Base-by-base conservation (phyloP, 2,797 vertebrate species). In the Prunella strophiata region DNA sequence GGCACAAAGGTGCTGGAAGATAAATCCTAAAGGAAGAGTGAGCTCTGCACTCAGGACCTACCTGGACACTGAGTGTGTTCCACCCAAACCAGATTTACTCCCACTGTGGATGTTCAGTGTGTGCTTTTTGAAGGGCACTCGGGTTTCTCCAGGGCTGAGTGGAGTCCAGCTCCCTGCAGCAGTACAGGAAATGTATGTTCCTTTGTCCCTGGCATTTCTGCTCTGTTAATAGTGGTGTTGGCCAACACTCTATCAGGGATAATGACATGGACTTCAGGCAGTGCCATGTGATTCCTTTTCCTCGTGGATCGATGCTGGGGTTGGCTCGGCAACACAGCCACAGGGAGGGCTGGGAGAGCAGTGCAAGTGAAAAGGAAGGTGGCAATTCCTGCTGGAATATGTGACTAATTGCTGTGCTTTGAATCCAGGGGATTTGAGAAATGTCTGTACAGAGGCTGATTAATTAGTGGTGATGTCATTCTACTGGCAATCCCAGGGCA, bases 381-480 rank as follows among this genome's bases (percentile, higher is more conserved):
- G 70, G 48, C 18, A 82, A 34, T 78, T 94, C 43, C 61, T 83
- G 68, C 57, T 57, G 42, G 78, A 59, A 47, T 30, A 13, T 17
- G 51, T 75, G 85, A 92, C 52, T 89, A 92, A 89, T 54, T 78
- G 61, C 61, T 77, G 67, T 71, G 82, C 75, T 75, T 76, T 83
- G 75, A 82, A 50, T 89, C 51, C 75, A 65, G 57, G 81, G 57
- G 38, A 71, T 83, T 52, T 92, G 58, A 75, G 85, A 92, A 88
- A 66, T 42, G 52, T 52, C 51, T 21, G 87, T 36, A 73, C 71
- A 89, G 88, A 78, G 47, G 63, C 66, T 85, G 74, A 93, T 95
- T 92, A 82, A 91, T 91, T 92, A 91, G 75, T 20, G 65, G 59
- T 94, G 94, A 91, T 82, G 85, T 86, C 84, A 91, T 82, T 81